Conservation (phyloP, 2,888 invertebrate species). For the Criorhina ranunculi region DNA sequence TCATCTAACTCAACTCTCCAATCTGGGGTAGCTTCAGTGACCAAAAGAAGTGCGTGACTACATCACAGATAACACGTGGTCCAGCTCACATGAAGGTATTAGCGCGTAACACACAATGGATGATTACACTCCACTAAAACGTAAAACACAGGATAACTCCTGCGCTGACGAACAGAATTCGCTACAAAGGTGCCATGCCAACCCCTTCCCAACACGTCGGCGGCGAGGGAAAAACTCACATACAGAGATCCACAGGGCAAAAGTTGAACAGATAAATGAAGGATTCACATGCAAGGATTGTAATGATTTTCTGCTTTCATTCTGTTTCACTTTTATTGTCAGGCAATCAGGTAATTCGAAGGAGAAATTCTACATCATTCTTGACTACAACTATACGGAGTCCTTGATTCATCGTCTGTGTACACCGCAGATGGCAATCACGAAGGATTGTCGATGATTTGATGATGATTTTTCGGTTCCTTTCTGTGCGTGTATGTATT, state of each 20-base stretch:
- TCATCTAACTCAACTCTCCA: neutral
- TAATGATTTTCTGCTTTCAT: conserved; percentile 71
- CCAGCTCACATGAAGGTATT: conserved; percentile 84
- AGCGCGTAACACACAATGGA: conserved; percentile 83
- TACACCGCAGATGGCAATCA: conserved; percentile 51
- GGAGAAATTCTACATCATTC: conserved; percentile 44
- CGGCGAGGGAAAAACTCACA: conserved; percentile 9
- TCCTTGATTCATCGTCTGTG: conserved; percentile 54
- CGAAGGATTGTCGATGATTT: conserved; percentile 49
- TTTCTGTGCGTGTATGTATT: conserved; percentile 9
- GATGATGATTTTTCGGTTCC: conserved; percentile 65
- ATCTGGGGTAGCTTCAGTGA: conserved; percentile 44
- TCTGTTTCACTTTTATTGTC: conserved; percentile 73
- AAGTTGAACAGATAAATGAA: conserved; percentile 1
- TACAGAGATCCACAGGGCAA: neutral
- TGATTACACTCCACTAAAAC: conserved; percentile 81
- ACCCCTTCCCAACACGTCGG: conserved; percentile 67
- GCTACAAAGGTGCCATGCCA: conserved; percentile 50
- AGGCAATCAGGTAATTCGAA: conserved; percentile 72
- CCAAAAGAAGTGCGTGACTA: conserved; percentile 73
- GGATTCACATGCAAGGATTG: conserved; percentile 9
- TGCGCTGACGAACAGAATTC: neutral
- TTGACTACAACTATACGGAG: conserved; percentile 37
- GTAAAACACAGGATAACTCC: conserved; percentile 52
- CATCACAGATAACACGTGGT: conserved; percentile 81